Evolutionary conservation across 1,140 invertebrate species (phyloP).

Genomic region (Pseudomyrmex dendroicus): DNA sequence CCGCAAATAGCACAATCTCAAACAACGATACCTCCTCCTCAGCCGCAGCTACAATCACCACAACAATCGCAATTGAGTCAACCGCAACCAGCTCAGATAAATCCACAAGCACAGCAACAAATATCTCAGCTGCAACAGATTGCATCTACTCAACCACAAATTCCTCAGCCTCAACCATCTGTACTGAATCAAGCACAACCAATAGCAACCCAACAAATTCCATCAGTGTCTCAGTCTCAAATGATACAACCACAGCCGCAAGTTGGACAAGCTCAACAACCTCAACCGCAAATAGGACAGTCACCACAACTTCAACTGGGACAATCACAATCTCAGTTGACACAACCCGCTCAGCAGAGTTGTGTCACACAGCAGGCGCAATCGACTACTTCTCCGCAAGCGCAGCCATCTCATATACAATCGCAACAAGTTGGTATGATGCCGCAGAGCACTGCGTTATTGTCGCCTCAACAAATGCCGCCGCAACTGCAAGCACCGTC

Average conservation of each 20-base stretch:
- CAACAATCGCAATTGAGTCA: conserved; percentile 43
- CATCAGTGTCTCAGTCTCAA: conserved; percentile 7
- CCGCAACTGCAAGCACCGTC: conserved; percentile 77
- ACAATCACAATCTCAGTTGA: conserved; percentile 54
- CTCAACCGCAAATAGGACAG: conserved; percentile 58
- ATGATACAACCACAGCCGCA: conserved; percentile 61
- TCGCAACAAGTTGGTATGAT: conserved; percentile 78
- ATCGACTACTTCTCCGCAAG: conserved; percentile 37
- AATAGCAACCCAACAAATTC: conserved; percentile 64
- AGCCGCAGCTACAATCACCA: conserved; percentile 69
- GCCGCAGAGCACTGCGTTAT: conserved; percentile 74
- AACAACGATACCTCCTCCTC: conserved; percentile 48
- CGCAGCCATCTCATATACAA: conserved; percentile 56
- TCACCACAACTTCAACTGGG: conserved; percentile 65
- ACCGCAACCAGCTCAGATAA: conserved; percentile 53
- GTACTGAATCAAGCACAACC: conserved; percentile 70
- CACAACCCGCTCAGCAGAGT: conserved; percentile 62
- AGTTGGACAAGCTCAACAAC: conserved; percentile 54
- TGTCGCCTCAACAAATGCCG: conserved; percentile 66
- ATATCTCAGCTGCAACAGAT: conserved; percentile 60
- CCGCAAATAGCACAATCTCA: conserved; percentile 69
- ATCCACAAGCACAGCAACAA: conserved; percentile 70
- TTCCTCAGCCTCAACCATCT: conserved; percentile 66
- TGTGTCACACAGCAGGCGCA: conserved; percentile 72
- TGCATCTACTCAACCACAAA: conserved; percentile 38